Conservation (phyloP, 2,888 invertebrate genomes). For the Deroplatys truncata region DNA sequence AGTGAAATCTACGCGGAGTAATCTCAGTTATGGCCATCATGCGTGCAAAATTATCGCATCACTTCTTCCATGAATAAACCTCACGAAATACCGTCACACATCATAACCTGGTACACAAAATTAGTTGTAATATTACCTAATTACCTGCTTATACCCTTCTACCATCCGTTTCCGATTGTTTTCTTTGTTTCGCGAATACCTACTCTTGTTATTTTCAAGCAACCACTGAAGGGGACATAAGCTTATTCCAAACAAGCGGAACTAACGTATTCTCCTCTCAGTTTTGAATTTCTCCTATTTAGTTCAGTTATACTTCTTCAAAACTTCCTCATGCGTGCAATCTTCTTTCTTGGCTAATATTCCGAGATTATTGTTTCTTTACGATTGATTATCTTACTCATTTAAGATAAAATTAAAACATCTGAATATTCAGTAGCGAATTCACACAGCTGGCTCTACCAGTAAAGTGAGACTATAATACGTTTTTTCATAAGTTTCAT, state of each 20-base stretch:
- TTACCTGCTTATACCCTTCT: not conserved
- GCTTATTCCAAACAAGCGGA: not conserved
- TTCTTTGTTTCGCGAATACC: not conserved
- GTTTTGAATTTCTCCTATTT: not conserved
- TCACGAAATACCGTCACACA: not conserved
- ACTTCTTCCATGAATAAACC: not conserved
- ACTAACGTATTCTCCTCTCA: not conserved
- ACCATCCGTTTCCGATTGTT: not conserved
- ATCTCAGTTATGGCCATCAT: not conserved
- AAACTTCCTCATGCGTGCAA: too few species aligned
- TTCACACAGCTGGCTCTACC: too few species aligned
- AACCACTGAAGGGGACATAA: not conserved
- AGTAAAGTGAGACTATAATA: too few species aligned
- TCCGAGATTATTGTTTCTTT: too few species aligned
- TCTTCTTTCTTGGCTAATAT: too few species aligned
- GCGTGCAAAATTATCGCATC: not conserved
- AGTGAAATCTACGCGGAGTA: not conserved
- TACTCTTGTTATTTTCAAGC: not conserved
- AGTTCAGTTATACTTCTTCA: not conserved
- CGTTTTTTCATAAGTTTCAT: too few species aligned
- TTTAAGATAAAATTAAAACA: too few species aligned
- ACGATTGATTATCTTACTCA: too few species aligned
- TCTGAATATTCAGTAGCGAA: too few species aligned
- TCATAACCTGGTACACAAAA: not conserved
- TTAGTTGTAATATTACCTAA: not conserved